Evolutionary conservation across 2,797 vertebrate species (phyloP).

Genomic region (Scolopax bukidnonensis): DNA sequence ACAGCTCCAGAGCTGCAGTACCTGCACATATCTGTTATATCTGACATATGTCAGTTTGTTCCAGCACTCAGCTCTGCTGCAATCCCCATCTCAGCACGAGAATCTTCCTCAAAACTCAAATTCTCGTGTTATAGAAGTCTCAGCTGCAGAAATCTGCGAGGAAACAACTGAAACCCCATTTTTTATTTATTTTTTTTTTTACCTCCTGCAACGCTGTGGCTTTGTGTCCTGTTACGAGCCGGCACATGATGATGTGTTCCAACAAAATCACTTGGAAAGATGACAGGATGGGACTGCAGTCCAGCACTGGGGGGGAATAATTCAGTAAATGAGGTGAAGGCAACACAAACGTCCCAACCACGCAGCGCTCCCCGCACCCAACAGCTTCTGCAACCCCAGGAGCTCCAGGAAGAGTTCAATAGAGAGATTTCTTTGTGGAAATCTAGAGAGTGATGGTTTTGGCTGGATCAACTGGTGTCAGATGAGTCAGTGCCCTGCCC

Average conservation of each 20-base stretch:
- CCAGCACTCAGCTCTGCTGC: neutral
- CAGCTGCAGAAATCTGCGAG: too few species aligned
- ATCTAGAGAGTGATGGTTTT: neutral
- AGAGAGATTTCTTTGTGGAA: neutral
- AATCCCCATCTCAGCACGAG: neutral
- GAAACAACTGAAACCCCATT: accelerated
- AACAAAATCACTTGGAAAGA: conserved; percentile 98
- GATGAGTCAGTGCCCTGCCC: neutral
- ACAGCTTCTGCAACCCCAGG: neutral
- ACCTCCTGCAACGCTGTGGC: conserved; percentile 98
- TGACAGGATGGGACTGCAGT: conserved; percentile 97
- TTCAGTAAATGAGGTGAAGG: too few species aligned
- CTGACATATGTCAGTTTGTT: accelerated
- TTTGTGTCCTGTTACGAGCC: conserved; percentile 97
- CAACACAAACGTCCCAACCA: neutral
- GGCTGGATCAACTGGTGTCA: too few species aligned
- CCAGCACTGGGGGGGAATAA: conserved; percentile 84
- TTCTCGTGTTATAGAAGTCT: accelerated
- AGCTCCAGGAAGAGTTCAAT: neutral
- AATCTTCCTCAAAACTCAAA: neutral
- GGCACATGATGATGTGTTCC: conserved; percentile 99
- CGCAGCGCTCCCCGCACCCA: accelerated
- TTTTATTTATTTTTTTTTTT: neutral
- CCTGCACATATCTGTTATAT: accelerated
- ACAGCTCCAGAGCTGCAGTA: accelerated